Percentiles rank a stretch among this genome's conserved stretches.
Evolutionary conservation across 2,113 vertebrate genomes (phyloP).

Genomic region (Helogale parvula): DNA sequence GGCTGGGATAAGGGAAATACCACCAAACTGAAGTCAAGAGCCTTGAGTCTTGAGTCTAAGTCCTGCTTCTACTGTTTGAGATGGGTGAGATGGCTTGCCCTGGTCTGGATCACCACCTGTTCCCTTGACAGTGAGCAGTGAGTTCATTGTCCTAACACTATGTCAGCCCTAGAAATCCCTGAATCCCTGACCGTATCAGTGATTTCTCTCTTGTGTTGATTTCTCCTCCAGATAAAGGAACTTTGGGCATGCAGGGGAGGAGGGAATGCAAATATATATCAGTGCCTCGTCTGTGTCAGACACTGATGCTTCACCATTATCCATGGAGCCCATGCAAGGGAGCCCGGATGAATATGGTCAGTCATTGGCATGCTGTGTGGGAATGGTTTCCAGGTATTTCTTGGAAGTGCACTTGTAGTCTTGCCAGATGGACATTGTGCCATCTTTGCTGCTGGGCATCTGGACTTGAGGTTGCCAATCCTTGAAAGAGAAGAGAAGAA

Average conservation of each 20-base stretch:
- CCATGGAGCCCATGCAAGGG: neutral
- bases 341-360: neutral
- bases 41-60: too few species aligned
- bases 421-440: neutral
- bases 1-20: neutral
- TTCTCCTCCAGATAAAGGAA: neutral
- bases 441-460: neutral
- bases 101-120: too few species aligned
- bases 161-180: neutral
- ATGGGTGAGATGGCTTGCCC: neutral
- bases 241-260: accelerated
- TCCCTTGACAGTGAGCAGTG: neutral
- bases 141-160: neutral
- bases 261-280: neutral
- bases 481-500: neutral
- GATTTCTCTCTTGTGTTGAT: neutral
- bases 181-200: neutral
- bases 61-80: neutral
- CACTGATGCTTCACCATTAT: neutral
- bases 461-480: neutral
- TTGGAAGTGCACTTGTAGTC: neutral
- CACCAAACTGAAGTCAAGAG: neutral
- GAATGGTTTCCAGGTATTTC: neutral
- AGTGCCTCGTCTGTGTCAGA: neutral
- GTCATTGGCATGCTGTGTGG: neutral